Conservation (phyloP, 2,113 vertebrate species). For the Pseudopodoces humilis region DNA sequence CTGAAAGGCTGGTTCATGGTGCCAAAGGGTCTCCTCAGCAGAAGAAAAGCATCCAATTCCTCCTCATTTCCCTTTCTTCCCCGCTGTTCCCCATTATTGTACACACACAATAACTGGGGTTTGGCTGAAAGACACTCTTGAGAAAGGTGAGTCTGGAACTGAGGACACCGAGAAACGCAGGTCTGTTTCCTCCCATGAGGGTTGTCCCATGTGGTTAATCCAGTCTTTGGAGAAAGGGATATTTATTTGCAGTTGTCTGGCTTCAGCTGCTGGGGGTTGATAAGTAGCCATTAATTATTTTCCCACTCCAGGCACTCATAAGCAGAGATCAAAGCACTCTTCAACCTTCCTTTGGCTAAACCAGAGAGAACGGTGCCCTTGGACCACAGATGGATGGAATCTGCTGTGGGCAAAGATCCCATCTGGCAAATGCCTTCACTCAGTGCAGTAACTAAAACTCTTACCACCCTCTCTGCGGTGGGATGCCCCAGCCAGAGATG, state of each 20-base stretch:
- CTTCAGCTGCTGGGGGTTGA: not conserved
- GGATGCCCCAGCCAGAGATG: not conserved
- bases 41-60: not conserved
- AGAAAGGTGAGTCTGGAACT: not conserved
- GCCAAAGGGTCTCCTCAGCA: not conserved
- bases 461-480: not conserved
- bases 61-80: not conserved
- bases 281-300: not conserved
- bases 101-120: not conserved
- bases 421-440: not conserved
- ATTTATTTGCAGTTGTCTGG: not conserved
- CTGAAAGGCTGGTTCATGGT: not conserved
- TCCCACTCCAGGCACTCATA: not conserved
- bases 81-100: accelerated
- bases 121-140: accelerated
- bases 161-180: not conserved
- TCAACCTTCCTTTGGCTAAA: not conserved
- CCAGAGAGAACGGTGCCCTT: not conserved
- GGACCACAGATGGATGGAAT: not conserved
- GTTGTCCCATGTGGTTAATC: not conserved
- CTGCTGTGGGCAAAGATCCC: not conserved
- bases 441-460: not conserved
- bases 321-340: not conserved
- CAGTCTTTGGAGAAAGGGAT: not conserved
- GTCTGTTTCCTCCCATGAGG: accelerated